These are phyloP conservation scores for Podarcis siculus DNA, from an alignment of 2,797 vertebrate species.

Conservation along the genomic window DNA sequence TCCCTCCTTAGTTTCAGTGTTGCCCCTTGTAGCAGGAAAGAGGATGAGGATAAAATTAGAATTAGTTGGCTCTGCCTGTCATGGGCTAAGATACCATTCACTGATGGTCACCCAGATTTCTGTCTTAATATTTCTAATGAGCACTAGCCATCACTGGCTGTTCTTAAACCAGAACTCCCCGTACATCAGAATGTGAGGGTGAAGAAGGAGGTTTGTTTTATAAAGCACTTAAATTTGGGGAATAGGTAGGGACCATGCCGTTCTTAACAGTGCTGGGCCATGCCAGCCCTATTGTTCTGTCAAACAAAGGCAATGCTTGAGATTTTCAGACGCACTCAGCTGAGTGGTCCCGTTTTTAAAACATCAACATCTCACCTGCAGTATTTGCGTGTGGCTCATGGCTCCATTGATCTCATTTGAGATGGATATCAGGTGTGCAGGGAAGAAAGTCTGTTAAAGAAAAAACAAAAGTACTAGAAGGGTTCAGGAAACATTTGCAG, in stretches of 20 bases:
- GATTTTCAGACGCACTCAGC: slow-evolving; percentile 10
- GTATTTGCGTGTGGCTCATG: slow-evolving; percentile 86
- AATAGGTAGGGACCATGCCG: background rate
- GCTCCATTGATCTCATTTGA: slow-evolving; percentile 86
- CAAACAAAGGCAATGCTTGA: background rate
- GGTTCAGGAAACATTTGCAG: no score
- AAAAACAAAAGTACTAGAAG: slow-evolving; percentile 24
- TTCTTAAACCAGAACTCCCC: background rate
- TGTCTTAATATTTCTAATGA: no score
- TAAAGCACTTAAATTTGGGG: background rate
- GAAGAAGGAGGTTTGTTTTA: background rate
- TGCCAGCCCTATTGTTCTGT: background rate
- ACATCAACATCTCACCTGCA: slow-evolving; percentile 84
- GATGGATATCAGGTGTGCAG: slow-evolving; percentile 94
- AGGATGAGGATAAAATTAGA: no score
- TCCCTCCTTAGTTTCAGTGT: no score
- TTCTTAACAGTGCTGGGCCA: slow-evolving; percentile 1
- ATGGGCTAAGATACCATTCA: no score
- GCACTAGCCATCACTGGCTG: no score
- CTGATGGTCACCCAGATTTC: no score
- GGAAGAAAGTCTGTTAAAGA: slow-evolving; percentile 91
- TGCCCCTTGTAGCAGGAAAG: no score
- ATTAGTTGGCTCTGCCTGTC: no score
- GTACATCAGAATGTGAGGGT: background rate
- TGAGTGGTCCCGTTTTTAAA: slow-evolving; percentile 15